Base-by-base conservation (phyloP, 2,113 vertebrate species). In the Chaetodon trifascialis region DNA sequence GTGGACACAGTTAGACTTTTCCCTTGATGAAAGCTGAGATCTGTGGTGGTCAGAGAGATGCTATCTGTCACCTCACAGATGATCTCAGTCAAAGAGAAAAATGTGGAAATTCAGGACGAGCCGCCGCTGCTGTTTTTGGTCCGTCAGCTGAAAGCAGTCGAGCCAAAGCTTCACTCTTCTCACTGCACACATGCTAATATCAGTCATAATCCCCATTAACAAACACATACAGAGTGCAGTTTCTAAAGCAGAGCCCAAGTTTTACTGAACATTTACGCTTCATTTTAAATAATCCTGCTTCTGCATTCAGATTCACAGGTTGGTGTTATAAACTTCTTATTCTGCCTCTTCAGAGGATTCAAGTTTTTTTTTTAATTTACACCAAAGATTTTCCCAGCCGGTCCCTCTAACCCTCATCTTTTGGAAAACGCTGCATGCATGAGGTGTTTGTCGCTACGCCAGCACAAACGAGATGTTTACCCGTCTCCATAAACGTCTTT, bases 401-500 rank as follows among this genome's bases (percentile, higher is more conserved):
- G 19, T n/a, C 25, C 25, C 11, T 36, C 3, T 21, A 34, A 49
- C 46, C 10, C 42, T 10, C 30, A 1, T 38, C 16, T 64, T 25
- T 65, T n/a, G 14, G 7, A 5, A 0, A 17, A 11, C 2, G 4
- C 23, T 68, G 9, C 46, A 19, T 9, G 2, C n/a, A 4, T 58
- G 38, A 44, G 69, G 38, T 38, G 67, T 67, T 9, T 71, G 8
- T 56, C 11, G 17, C 40, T 1, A n/a, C 1, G 1, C 5, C 21
- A 8, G 7, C 38, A 21, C 2, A 58, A 17, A 42, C 11, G 0
- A 49, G 44, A 42, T 5, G 58, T 94, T 96, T 86, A 98, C 97
- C 97, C 97, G 0, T 90, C 56, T 10, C 97, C 96, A 0, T 97
- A 97, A 36, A 93, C 21, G 0, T 97, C 96, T 0, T 16, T 51